Evolutionary conservation across 2,888 invertebrate species (phyloP).

Genomic region (Sminthurinus aureus): DNA sequence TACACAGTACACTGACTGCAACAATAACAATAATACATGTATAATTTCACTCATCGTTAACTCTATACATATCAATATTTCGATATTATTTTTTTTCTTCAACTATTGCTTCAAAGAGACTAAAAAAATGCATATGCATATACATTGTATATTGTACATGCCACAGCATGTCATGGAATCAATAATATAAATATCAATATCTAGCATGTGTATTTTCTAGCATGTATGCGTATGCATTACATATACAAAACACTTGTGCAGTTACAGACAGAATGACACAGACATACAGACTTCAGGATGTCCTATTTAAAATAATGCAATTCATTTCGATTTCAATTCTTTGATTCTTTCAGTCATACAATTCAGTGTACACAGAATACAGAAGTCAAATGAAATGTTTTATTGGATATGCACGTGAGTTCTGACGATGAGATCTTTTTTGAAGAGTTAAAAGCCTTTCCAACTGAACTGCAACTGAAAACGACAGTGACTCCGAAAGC

Average conservation of each 20-base stretch:
- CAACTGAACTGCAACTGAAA: background rate
- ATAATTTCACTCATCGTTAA: conserved; percentile 12
- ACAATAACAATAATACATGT: background rate
- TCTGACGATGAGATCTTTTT: too few relatives aligned
- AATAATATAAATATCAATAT: background rate
- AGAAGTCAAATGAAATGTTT: background rate
- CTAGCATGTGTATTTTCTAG: background rate
- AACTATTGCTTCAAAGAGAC: background rate
- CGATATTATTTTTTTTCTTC: background rate
- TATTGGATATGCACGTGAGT: background rate
- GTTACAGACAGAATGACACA: background rate
- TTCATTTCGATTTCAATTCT: background rate
- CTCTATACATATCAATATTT: background rate
- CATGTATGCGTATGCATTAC: background rate
- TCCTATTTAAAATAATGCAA: conserved; percentile 8
- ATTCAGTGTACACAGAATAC: background rate
- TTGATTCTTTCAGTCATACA: background rate
- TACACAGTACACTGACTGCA: background rate
- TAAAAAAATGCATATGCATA: background rate
- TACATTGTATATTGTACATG: background rate
- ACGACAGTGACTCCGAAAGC: background rate
- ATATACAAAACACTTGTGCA: background rate
- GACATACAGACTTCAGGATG: background rate
- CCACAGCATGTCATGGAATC: conserved; percentile 14
- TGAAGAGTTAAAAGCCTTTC: background rate